Evolutionary conservation across 2,888 invertebrate species (phyloP).

Genomic region (Timandra comae): DNA sequence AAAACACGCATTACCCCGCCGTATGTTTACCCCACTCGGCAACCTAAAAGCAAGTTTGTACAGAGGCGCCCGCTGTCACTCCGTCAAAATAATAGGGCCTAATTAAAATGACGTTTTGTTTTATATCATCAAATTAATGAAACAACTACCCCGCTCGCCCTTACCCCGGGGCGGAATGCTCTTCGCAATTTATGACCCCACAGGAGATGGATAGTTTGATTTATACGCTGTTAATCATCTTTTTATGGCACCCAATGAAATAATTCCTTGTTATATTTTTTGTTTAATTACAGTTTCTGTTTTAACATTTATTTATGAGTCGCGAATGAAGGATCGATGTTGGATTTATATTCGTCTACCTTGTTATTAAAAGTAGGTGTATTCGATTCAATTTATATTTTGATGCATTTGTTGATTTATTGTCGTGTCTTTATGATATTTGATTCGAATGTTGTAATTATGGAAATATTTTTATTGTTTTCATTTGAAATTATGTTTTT

Average conservation of each 20-base stretch:
- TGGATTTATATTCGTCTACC: conserved; percentile 2
- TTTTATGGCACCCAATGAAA: conserved; percentile 43
- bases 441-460: conserved; percentile 9
- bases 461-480: no score
- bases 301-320: conserved; percentile 23
- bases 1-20: conserved; percentile 3
- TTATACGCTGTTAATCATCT: conserved; percentile 50
- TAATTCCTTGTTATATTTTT: conserved; percentile 27
- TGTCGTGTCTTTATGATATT: conserved; percentile 14
- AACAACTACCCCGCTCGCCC: conserved; percentile 25
- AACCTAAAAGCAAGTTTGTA: conserved; percentile 28
- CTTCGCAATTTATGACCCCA: conserved; percentile 28
- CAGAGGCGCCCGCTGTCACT: conserved; percentile 51
- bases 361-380: conserved; percentile 16
- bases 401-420: conserved; percentile 24
- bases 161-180: conserved; percentile 30
- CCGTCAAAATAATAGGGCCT: conserved; percentile 49
- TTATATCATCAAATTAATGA: conserved; percentile 61
- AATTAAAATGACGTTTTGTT: conserved; percentile 63
- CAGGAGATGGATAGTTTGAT: conserved; percentile 40
- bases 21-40: conserved; percentile 19
- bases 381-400: background rate
- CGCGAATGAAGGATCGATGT: conserved; percentile 11
- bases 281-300: conserved; percentile 27
- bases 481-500: no score